Conservation (phyloP, 1,140 invertebrate species). For the Trissolcus basalis region DNA sequence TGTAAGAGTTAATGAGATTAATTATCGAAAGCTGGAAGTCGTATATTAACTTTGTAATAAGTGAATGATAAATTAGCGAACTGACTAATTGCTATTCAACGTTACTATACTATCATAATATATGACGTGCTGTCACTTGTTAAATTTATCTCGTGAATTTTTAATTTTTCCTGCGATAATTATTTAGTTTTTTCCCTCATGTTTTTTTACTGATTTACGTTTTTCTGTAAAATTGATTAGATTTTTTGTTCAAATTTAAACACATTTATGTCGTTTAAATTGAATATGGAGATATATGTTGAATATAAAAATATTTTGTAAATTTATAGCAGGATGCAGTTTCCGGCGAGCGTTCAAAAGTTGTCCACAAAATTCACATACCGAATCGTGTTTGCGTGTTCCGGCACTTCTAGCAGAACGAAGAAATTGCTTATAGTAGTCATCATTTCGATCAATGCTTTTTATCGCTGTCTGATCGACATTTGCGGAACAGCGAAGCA, state of each 20-base stretch:
- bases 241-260: background rate
- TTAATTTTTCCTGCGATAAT: no score
- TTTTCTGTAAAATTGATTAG: background rate
- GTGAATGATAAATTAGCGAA: conserved; percentile 22
- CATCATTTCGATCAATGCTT: conserved; percentile 34
- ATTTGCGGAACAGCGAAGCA: background rate
- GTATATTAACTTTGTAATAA: conserved; percentile 17
- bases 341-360: conserved; percentile 50
- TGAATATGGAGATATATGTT: background rate
- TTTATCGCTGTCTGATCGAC: conserved; percentile 3
- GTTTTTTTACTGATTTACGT: no score
- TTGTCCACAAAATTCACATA: conserved; percentile 45
- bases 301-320: conserved; percentile 29
- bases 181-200: no score
- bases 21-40: conserved; percentile 9
- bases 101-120: conserved; percentile 20
- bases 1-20: conserved; percentile 22
- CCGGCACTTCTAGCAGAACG: conserved; percentile 30
- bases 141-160: no score
- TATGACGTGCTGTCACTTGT: conserved; percentile 6
- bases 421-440: conserved; percentile 38
- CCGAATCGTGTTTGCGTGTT: conserved; percentile 37
- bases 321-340: conserved; percentile 47
- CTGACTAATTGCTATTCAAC: conserved; percentile 25
- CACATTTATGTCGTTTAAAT: background rate